Evolutionary conservation across 2,113 vertebrate species (phyloP).

Genomic region (Cygnus buccinator): DNA sequence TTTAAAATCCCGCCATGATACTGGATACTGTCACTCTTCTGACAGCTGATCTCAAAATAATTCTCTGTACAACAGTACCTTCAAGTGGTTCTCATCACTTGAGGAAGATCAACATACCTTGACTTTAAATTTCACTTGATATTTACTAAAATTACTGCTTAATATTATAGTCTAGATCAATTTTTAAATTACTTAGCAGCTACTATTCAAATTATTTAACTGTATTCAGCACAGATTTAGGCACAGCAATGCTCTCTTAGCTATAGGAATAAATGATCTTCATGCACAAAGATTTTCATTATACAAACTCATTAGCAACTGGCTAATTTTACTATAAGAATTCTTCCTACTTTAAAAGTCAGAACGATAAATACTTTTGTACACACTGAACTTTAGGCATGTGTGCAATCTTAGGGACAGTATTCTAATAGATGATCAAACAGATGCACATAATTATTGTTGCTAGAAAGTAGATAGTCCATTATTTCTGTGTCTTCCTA

Average conservation of each 20-base stretch:
- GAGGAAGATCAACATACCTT: not conserved
- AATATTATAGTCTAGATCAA: not conserved
- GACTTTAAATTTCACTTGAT: not conserved
- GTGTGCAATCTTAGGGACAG: rapidly evolving
- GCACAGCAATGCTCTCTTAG: not conserved
- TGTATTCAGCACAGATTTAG: not conserved
- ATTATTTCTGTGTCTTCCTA: not conserved
- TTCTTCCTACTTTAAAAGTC: not conserved
- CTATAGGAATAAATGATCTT: not conserved
- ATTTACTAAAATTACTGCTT: not conserved
- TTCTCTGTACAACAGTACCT: not conserved
- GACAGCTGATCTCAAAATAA: not conserved
- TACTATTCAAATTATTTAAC: not conserved
- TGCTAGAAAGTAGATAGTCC: not conserved
- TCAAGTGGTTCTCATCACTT: not conserved
- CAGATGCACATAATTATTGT: not conserved
- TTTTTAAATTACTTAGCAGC: not conserved
- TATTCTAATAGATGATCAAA: not conserved
- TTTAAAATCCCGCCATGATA: not conserved
- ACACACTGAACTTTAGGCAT: not conserved
- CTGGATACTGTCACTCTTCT: rapidly evolving
- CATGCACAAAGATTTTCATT: not conserved
- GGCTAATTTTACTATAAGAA: not conserved
- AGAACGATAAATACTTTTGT: not conserved
- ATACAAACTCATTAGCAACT: not conserved